Percentiles rank a stretch among this genome's conserved stretches.
Conservation (phyloP, 2,113 vertebrate species). For the Catharus minimus region DNA sequence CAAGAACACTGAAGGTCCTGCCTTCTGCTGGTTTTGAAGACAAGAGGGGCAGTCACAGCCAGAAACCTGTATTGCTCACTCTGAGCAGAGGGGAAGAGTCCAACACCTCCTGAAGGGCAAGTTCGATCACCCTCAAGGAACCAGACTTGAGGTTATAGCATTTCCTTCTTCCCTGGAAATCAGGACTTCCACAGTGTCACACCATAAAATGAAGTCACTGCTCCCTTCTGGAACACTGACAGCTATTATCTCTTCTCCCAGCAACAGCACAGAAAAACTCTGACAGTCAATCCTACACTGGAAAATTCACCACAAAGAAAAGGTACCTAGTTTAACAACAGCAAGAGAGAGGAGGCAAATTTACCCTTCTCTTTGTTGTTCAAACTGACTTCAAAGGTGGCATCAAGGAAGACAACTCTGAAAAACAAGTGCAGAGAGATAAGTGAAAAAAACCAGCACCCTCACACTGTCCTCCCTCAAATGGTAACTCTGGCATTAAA, state of each 20-base stretch:
- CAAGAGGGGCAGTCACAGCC: not conserved
- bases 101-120: not conserved
- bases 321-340: not conserved
- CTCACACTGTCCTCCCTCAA: not conserved
- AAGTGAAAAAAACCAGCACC: not conserved
- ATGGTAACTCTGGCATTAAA: not conserved
- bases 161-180: not conserved
- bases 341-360: not conserved
- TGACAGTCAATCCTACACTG: not conserved
- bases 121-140: not conserved
- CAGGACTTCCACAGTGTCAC: not conserved
- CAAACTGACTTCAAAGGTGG: not conserved
- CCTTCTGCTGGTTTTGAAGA: not conserved
- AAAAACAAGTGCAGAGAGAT: not conserved
- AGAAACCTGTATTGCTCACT: not conserved
- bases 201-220: not conserved
- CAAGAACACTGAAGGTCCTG: not conserved
- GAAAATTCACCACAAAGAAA: not conserved
- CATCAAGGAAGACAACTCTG: not conserved
- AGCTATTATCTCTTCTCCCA: not conserved
- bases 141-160: not conserved
- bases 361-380: not conserved
- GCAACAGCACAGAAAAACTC: not conserved
- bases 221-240: not conserved
- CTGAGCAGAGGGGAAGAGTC: not conserved